Evolutionary conservation across 2,113 vertebrate genomes (phyloP).

Genomic region (Megaleporinus macrocephalus): DNA sequence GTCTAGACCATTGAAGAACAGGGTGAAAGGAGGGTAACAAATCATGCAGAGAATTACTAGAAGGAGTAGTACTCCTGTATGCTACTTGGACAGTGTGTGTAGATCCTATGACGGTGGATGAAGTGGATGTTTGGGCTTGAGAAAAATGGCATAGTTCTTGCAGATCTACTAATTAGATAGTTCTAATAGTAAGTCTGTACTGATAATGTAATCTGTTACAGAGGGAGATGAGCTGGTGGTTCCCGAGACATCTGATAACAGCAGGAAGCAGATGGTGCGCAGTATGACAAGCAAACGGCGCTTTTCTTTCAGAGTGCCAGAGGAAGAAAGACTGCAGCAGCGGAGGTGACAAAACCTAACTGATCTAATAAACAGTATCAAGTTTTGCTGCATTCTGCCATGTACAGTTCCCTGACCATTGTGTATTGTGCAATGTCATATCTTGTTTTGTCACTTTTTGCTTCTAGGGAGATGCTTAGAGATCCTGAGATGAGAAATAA

Average conservation of each 20-base stretch:
- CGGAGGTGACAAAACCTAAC: constrained; percentile 77
- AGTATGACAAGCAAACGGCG: constrained; percentile 96
- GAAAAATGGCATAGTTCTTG: neutral
- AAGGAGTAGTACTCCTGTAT: too few relatives aligned
- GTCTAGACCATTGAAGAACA: too few relatives aligned
- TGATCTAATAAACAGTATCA: neutral
- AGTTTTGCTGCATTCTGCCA: neutral
- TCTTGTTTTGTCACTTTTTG: neutral
- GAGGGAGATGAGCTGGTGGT: constrained; percentile 98
- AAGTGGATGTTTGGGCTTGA: neutral
- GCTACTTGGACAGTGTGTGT: too few relatives aligned
- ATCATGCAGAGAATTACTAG: too few relatives aligned
- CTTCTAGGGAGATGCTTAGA: constrained; percentile 93
- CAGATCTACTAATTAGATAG: neutral
- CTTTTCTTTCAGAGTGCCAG: constrained; percentile 94
- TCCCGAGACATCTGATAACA: constrained; percentile 97
- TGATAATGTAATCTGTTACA: constrained; percentile 66
- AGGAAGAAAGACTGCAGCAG: constrained; percentile 95
- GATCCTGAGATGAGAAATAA: constrained; percentile 99
- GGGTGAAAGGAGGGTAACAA: too few relatives aligned
- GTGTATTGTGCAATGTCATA: neutral
- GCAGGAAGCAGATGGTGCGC: constrained; percentile 97
- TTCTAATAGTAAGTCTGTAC: constrained; percentile 1
- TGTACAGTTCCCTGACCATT: neutral
- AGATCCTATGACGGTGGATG: too few relatives aligned